These are phyloP conservation scores for Hydrozoanthus tunicans DNA, from an alignment of 64 coral and sea anemone genomes.

Conservation along the genomic window DNA sequence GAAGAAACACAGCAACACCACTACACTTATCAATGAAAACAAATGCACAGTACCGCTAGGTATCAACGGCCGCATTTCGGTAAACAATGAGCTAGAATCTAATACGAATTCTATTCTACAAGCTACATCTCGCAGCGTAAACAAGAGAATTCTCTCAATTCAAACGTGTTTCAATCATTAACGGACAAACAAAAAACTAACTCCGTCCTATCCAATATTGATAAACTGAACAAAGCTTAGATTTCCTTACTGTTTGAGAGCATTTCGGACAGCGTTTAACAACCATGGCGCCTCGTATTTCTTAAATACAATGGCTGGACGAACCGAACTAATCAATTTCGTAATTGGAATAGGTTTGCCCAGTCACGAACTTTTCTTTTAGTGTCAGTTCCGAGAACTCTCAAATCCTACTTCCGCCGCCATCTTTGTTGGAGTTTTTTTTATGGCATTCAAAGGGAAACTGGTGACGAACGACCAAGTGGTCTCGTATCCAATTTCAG, in stretches of 20 bases:
- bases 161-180: too few species aligned
- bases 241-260: conserved; percentile 9
- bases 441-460: neutral
- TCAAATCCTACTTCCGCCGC: neutral
- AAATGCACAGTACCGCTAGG: too few species aligned
- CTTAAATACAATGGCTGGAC: neutral
- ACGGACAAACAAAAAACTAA: too few species aligned
- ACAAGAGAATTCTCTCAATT: too few species aligned
- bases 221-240: neutral
- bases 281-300: conserved; percentile 16
- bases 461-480: neutral
- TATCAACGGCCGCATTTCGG: too few species aligned
- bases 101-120: too few species aligned
- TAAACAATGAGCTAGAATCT: too few species aligned
- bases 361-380: neutral
- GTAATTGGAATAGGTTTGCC: neutral
- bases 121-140: too few species aligned
- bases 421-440: neutral
- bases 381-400: neutral
- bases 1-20: too few species aligned
- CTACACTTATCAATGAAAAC: too few species aligned
- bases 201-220: neutral
- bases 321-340: neutral
- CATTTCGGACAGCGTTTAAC: conserved; percentile 49
- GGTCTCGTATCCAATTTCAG: neutral